Percentiles rank a stretch among this genome's conserved stretches.
These are phyloP conservation scores for Tyrophagus putrescentiae DNA, from an alignment of 1,140 invertebrate species.

Conservation along the genomic window DNA sequence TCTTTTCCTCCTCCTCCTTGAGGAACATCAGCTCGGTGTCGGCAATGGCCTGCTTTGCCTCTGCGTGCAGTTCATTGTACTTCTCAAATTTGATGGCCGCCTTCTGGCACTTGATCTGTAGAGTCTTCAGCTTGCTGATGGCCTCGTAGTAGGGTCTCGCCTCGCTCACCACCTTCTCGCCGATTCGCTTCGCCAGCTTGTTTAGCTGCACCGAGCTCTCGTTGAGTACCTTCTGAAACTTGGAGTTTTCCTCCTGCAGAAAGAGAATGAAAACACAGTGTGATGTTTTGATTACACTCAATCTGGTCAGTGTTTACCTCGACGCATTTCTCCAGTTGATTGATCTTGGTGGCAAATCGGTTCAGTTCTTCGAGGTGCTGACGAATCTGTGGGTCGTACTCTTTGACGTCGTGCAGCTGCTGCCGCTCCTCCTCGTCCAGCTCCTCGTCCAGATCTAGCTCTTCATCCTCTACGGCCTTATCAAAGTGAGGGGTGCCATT, in stretches of 20 bases:
- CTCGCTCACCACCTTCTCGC: conserved; percentile 62
- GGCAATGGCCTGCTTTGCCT: conserved; percentile 87
- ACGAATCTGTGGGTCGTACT: conserved; percentile 24
- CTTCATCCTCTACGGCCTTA: too few species aligned
- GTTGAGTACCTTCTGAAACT: conserved; percentile 62
- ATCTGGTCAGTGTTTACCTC: conserved; percentile 23
- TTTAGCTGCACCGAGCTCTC: conserved; percentile 72
- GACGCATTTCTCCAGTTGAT: conserved; percentile 28
- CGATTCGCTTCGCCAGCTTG: conserved; percentile 61
- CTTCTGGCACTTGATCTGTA: conserved; percentile 63
- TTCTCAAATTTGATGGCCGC: conserved; percentile 80
- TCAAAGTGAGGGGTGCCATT: too few species aligned
- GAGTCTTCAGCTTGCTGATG: conserved; percentile 44
- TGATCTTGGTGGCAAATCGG: conserved; percentile 28
- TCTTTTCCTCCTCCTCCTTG: conserved; percentile 47
- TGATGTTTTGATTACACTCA: background rate
- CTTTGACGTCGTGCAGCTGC: background rate
- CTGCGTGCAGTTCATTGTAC: conserved; percentile 71
- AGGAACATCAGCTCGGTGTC: conserved; percentile 74
- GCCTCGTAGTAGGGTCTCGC: conserved; percentile 82
- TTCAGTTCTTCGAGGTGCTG: conserved; percentile 30
- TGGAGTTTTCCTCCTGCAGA: conserved; percentile 59
- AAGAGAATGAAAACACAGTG: conserved; percentile 16
- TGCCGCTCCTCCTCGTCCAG: too few species aligned
- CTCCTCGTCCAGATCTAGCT: too few species aligned